Percentiles rank a stretch among this genome's conserved stretches.
These are phyloP conservation scores for Leptoclinus maculatus DNA, from an alignment of 2,797 vertebrate genomes.

Conservation along the genomic window DNA sequence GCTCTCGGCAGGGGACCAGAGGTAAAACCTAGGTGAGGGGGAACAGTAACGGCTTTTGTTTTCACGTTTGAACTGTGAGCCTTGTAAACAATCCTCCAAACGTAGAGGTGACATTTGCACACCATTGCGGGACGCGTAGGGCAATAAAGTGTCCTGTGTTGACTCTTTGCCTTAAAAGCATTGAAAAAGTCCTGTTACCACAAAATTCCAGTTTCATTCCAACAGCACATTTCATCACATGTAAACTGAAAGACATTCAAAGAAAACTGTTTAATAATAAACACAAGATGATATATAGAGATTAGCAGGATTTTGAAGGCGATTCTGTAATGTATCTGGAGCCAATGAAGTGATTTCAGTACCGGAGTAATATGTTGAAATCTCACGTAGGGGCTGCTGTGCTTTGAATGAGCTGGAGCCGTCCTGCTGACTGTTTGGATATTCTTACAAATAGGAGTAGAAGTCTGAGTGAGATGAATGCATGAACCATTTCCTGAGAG, in stretches of 20 bases:
- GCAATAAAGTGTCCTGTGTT: constrained; percentile 29
- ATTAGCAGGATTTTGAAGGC: neutral
- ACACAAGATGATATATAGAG: neutral
- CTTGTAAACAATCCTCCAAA: constrained; percentile 55
- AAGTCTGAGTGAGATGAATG: neutral
- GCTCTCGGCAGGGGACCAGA: constrained; percentile 55
- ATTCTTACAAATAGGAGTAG: no score
- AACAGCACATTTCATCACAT: no score
- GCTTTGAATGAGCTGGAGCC: no score
- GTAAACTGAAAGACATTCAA: neutral
- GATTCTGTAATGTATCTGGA: neutral
- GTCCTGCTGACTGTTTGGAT: no score
- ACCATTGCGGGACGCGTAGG: constrained; percentile 20
- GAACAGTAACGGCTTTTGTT: constrained; percentile 64
- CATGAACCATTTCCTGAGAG: neutral
- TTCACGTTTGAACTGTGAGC: constrained; percentile 57
- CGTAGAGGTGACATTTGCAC: constrained; percentile 49
- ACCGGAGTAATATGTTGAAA: neutral
- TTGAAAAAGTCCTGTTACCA: constrained; percentile 36
- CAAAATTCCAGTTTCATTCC: neutral
- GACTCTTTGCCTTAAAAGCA: constrained; percentile 40
- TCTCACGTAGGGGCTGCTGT: neutral
- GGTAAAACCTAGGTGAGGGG: constrained; percentile 53
- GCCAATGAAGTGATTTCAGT: no score
- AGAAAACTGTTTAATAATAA: neutral